These are phyloP conservation scores for Cephalopterus ornatus DNA, from an alignment of 2,113 vertebrate species.

Conservation along the genomic window DNA sequence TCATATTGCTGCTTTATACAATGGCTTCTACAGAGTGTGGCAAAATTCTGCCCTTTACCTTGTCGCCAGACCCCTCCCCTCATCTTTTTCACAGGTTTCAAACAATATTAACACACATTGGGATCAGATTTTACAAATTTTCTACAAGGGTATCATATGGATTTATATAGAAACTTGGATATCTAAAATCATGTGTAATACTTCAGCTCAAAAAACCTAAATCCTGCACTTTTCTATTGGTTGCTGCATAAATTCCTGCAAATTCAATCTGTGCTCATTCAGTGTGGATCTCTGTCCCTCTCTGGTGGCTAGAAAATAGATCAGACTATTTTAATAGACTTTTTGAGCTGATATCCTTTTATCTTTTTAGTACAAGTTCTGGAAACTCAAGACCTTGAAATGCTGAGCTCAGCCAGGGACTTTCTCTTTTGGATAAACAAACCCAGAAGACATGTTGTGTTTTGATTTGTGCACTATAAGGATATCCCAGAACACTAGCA, in stretches of 20 bases:
- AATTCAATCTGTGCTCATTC: not conserved
- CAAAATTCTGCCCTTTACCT: not conserved
- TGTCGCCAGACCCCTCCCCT: not conserved
- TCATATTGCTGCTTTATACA: not conserved
- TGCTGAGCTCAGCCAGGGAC: not conserved
- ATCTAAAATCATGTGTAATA: not conserved
- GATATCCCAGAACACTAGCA: not conserved
- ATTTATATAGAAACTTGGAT: not conserved
- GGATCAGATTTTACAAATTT: not conserved
- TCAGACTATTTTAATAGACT: not conserved
- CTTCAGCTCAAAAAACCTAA: not conserved
- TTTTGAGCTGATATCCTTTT: not conserved
- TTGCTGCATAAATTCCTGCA: not conserved
- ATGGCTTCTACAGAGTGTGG: not conserved
- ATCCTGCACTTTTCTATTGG: not conserved
- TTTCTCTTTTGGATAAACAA: not conserved
- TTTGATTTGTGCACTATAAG: conserved; percentile 4
- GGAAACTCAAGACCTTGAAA: not conserved
- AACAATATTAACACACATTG: not conserved
- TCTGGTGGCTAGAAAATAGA: conserved; percentile 48
- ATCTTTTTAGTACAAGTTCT: not conserved
- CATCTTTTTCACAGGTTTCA: not conserved
- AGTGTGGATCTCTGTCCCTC: conserved; percentile 47
- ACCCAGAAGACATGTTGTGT: not conserved
- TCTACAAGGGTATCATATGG: not conserved